phyloP scores from a whole-genome alignment of 2,797 vertebrate species.

The Peromyscus nudipes region DNA sequence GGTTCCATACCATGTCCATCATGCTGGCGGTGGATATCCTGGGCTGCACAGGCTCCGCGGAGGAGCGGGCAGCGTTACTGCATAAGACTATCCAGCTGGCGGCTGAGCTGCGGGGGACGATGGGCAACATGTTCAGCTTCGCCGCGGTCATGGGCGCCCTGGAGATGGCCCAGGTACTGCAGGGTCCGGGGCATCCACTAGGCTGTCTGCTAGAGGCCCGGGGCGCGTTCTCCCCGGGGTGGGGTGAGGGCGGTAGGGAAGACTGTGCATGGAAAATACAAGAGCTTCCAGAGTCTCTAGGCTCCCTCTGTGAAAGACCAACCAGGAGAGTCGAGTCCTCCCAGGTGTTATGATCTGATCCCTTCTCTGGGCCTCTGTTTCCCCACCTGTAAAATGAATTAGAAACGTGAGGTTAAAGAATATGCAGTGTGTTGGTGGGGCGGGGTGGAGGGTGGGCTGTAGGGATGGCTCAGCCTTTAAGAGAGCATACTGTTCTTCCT shows the following conservation, averaged over 20 bases:
- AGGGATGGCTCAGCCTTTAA: not conserved
- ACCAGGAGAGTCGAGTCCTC: not conserved
- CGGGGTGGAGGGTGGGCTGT: no score
- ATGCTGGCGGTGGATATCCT: slow-evolving; percentile 98
- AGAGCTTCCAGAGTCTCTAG: not conserved
- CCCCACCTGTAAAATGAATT: not conserved
- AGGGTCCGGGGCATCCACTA: not conserved
- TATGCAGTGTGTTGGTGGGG: not conserved
- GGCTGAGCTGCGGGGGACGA: slow-evolving; percentile 95
- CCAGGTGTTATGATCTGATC: not conserved
- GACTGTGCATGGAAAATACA: not conserved
- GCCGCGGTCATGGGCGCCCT: slow-evolving; percentile 97
- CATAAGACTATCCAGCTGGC: slow-evolving; percentile 99
- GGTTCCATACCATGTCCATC: slow-evolving; percentile 99
- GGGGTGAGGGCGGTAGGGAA: not conserved
- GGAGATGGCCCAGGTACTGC: slow-evolving; percentile 95
- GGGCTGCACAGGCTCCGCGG: slow-evolving; percentile 96
- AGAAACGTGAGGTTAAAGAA: not conserved
- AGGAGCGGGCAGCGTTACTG: slow-evolving; percentile 95
- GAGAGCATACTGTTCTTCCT: not conserved
- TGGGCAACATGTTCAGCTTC: slow-evolving; percentile 99
- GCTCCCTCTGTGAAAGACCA: not conserved
- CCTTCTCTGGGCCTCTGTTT: not conserved
- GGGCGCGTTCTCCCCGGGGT: not conserved
- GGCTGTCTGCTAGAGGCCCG: not conserved